These are phyloP conservation scores for Coilia nasus DNA, from an alignment of 2,797 vertebrate species.

Conservation along the genomic window DNA sequence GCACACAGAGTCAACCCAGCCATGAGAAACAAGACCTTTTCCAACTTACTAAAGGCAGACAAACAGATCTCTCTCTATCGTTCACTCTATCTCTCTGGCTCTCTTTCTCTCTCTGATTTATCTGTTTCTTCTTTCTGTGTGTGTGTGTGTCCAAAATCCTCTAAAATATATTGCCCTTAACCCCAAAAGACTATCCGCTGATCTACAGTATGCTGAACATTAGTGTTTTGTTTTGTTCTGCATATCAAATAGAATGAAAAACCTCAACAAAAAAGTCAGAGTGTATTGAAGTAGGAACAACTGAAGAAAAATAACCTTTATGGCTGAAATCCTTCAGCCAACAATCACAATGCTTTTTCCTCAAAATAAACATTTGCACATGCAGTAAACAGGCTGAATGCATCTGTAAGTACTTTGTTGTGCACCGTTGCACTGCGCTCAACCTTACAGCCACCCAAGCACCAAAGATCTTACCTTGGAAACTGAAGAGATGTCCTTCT, in stretches of 20 bases:
- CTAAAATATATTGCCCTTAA: not conserved
- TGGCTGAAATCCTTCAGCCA: slow-evolving; percentile 5
- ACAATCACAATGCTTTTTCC: not conserved
- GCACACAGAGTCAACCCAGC: slow-evolving; percentile 71
- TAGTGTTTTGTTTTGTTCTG: not conserved
- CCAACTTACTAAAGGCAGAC: slow-evolving; percentile 48
- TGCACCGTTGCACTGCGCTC: not conserved
- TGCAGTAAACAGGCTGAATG: slow-evolving; percentile 5
- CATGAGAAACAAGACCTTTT: slow-evolving; percentile 68
- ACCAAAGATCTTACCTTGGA: slow-evolving; percentile 1
- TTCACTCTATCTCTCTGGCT: not conserved
- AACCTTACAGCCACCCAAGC: not conserved
- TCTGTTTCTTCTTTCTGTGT: not conserved
- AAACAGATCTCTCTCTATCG: not conserved
- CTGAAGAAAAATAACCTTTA: not conserved
- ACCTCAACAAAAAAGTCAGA: not conserved
- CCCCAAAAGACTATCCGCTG: not conserved
- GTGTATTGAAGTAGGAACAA: not conserved
- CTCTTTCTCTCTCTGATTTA: not conserved
- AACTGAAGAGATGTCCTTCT: not conserved
- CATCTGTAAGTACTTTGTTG: not conserved
- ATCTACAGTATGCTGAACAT: not conserved
- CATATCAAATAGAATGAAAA: not conserved
- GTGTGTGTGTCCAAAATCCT: slow-evolving; percentile 8
- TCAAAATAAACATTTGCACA: not conserved